Evolutionary conservation across 2,113 vertebrate genomes (phyloP).

Genomic region (Coturnix japonica): DNA sequence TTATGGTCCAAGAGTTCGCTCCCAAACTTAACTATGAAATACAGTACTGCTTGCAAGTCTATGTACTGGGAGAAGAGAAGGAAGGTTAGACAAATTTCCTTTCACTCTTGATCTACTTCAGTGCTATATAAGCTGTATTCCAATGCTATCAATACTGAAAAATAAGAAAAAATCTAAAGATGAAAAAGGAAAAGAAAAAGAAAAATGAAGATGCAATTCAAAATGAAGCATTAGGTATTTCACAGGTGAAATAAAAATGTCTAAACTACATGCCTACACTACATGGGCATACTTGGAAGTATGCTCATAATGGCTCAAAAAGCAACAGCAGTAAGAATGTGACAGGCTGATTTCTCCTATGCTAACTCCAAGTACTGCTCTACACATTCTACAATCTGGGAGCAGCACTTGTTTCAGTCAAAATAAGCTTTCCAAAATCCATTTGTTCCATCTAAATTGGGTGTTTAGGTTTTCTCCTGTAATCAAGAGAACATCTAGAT

Average conservation of each 20-base stretch:
- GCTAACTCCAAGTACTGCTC: not conserved
- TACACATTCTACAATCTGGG: accelerated
- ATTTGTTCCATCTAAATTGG: not conserved
- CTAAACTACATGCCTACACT: not conserved
- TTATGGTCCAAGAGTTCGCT: accelerated
- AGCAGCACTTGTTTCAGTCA: not conserved
- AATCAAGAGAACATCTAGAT: not conserved
- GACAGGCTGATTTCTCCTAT: not conserved
- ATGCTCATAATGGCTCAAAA: not conserved
- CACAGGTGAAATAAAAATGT: not conserved
- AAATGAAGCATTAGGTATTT: not conserved
- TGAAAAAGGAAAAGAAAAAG: no score
- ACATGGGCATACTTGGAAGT: not conserved
- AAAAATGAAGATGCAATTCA: not conserved
- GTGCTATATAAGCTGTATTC: not conserved
- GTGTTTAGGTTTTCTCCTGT: not conserved
- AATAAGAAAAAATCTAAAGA: not conserved
- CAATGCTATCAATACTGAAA: not conserved
- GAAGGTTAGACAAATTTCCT: not conserved
- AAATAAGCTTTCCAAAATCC: not conserved
- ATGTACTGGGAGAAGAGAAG: not conserved
- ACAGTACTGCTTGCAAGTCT: not conserved
- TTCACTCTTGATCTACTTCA: not conserved
- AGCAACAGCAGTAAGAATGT: not conserved
- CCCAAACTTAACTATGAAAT: not conserved